These are phyloP conservation scores for Thomomys bottae DNA, from an alignment of 2,113 vertebrate genomes.

Conservation along the genomic window DNA sequence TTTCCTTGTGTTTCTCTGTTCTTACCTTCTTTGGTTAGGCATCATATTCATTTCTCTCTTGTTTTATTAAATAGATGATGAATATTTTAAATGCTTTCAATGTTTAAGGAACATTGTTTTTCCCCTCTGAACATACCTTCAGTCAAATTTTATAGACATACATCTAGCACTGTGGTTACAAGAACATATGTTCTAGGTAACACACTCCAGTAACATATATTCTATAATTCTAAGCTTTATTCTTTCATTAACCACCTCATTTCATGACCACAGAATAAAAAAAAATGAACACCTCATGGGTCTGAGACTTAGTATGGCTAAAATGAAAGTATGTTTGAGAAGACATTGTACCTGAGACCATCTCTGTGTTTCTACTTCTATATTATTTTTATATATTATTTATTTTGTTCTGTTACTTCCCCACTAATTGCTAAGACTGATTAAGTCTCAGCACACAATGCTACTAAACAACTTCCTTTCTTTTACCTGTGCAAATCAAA, in stretches of 20 bases:
- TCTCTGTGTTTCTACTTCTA: not conserved
- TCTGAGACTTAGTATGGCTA: not conserved
- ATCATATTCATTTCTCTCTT: constrained; percentile 17
- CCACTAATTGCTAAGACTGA: not conserved
- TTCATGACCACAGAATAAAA: not conserved
- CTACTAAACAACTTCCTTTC: not conserved
- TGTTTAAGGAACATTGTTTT: not conserved
- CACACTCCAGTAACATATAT: not conserved
- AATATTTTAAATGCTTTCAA: no score
- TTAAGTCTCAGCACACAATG: not conserved
- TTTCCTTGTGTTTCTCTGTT: constrained; percentile 6
- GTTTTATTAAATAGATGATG: not conserved
- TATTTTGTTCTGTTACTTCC: not conserved
- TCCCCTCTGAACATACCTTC: not conserved
- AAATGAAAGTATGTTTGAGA: not conserved
- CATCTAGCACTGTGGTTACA: not conserved
- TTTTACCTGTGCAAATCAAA: not conserved
- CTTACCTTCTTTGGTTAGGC: constrained; percentile 36
- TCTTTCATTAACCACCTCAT: not conserved
- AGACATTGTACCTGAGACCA: not conserved
- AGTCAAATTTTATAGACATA: not conserved
- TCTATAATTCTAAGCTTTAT: not conserved
- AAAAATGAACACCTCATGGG: not conserved
- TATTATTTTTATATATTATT: not conserved
- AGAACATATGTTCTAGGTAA: not conserved